Conservation (phyloP, 2,888 invertebrate genomes). For the Spodoptera picta region DNA sequence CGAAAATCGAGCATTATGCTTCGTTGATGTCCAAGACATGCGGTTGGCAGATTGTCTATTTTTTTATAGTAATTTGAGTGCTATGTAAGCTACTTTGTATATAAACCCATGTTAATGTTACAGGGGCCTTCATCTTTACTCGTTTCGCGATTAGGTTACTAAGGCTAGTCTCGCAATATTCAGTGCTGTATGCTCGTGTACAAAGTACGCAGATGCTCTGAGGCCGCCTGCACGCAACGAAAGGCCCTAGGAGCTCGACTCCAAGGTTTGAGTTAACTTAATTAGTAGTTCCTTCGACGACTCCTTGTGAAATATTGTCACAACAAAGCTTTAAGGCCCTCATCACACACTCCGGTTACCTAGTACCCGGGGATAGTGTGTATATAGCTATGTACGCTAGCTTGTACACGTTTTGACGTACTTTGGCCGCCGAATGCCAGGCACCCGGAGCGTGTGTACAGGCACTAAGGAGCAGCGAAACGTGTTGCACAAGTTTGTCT, state of each 20-base stretch:
- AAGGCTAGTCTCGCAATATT: conserved; percentile 14
- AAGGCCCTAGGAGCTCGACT: background rate
- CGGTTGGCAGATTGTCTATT: conserved; percentile 16
- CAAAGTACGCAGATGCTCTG: conserved; percentile 17
- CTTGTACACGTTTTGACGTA: too few species aligned
- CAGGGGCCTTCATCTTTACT: conserved; percentile 29
- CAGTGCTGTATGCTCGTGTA: conserved; percentile 29
- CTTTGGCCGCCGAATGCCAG: too few species aligned
- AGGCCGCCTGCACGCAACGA: background rate
- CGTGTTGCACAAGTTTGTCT: conserved; percentile 36
- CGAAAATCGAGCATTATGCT: conserved; percentile 10
- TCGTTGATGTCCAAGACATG: conserved; percentile 2
- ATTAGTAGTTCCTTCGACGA: conserved; percentile 1
- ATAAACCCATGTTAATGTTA: conserved; percentile 36
- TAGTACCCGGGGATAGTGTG: too few species aligned
- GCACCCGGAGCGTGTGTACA: background rate
- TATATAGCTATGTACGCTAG: too few species aligned
- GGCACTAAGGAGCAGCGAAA: conserved; percentile 11
- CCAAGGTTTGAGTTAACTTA: too few species aligned
- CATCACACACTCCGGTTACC: too few species aligned
- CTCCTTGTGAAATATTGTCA: conserved; percentile 5
- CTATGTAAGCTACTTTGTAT: conserved; percentile 27
- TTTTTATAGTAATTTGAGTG: conserved; percentile 21
- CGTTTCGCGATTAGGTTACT: conserved; percentile 27
- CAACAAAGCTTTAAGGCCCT: background rate